These are phyloP conservation scores for Dryobota labecula DNA, from an alignment of 2,888 invertebrate genomes.

Conservation along the genomic window DNA sequence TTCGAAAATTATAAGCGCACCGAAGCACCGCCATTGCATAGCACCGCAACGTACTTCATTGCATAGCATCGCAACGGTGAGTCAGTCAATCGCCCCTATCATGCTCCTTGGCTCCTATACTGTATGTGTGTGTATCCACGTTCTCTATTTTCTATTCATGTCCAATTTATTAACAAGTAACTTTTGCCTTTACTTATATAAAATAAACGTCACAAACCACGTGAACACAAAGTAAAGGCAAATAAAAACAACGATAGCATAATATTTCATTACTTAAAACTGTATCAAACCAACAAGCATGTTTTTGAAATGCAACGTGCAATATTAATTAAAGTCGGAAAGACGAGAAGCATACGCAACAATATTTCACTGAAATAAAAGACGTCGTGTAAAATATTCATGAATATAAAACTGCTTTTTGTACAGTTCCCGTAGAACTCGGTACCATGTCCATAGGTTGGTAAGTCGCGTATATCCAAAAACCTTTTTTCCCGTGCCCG, in stretches of 20 bases:
- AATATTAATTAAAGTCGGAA: constrained; percentile 44
- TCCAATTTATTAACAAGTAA: not conserved
- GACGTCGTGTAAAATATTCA: constrained; percentile 13
- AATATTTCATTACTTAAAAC: constrained; percentile 32
- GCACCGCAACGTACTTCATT: not conserved
- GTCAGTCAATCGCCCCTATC: not conserved
- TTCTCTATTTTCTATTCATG: not conserved
- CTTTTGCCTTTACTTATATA: not conserved
- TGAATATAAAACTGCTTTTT: constrained; percentile 7
- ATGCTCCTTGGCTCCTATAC: not conserved
- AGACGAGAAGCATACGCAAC: constrained; percentile 22
- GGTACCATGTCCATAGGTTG: not conserved
- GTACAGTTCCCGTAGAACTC: constrained; percentile 3
- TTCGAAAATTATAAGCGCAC: not conserved
- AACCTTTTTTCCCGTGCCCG: constrained; percentile 16
- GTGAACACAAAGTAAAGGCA: not conserved
- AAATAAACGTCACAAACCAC: not conserved
- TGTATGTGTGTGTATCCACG: not conserved
- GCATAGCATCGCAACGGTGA: not conserved
- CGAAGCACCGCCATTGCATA: not conserved
- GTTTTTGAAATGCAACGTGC: constrained; percentile 34
- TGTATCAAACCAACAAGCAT: constrained; percentile 20
- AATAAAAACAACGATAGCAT: not conserved
- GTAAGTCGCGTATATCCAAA: constrained; percentile 19
- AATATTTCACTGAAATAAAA: constrained; percentile 19